Conservation (phyloP, 1,140 invertebrate species). For the Procambarus virginalis region DNA sequence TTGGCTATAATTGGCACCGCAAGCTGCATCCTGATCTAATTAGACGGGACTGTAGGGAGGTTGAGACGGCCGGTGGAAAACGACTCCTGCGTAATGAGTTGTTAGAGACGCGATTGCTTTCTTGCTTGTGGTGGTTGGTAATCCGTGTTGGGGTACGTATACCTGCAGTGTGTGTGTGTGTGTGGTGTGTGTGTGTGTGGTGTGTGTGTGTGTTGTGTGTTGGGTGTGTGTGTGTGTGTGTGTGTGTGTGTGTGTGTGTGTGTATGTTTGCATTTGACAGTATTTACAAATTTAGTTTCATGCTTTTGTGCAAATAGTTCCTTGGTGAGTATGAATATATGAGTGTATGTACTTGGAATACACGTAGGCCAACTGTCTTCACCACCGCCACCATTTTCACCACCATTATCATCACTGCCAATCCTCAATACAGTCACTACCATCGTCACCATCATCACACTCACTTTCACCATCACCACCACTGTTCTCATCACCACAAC, state of each 20-base stretch:
- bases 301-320: too few relatives aligned
- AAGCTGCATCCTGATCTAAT: constrained; percentile 29
- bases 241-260: too few relatives aligned
- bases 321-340: too few relatives aligned
- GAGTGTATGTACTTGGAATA: too few relatives aligned
- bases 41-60: background rate
- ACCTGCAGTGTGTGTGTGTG: constrained; percentile 10
- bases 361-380: too few relatives aligned
- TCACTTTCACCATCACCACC: background rate
- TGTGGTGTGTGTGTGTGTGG: constrained; percentile 6
- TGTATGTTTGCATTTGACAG: background rate
- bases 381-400: background rate
- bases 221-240: background rate
- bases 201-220: background rate
- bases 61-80: background rate
- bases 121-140: background rate
- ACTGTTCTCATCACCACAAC: too few relatives aligned
- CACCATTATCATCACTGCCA: background rate
- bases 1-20: constrained; percentile 17
- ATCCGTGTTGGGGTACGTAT: background rate
- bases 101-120: background rate
- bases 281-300: too few relatives aligned
- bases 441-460: background rate
- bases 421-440: too few relatives aligned
- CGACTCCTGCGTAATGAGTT: background rate